Base-by-base conservation (phyloP, 1,140 invertebrate genomes). In the Ceratosolen solmsi region DNA sequence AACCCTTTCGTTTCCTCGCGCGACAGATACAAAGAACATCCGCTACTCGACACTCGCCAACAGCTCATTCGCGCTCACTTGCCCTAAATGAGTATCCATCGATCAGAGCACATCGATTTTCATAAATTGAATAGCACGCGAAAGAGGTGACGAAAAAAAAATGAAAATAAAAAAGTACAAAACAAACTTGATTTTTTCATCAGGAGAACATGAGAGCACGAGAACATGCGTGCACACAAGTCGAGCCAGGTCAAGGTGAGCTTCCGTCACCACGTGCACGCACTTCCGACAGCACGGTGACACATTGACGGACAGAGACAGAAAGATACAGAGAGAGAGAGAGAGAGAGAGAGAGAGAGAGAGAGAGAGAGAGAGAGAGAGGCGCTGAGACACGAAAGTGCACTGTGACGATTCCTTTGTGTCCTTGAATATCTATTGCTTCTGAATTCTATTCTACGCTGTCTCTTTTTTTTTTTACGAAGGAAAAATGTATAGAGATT, bases 101-200 rank as follows among this genome's bases (percentile, higher is more conserved):
- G 41, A 7, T 13, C 41, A 46, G 5, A 46, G 5, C 5, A 1
- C 25, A 46, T 51, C 46, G 27, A 63, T 51, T 51, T 68, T 68
- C 56, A n/a, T 27, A 7, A 27, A 58, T 30, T 46, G 72, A 49
- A 1, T 1, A 9, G 13, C 9, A 17, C 27, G 17, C 27, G 30
- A 13, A 22, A 25, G 4, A 73, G 38, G 11, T n/a, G 11, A 22
- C 25, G 9, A 76, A 27, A 77, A 63, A 79, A 82, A 76, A 75
- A 36, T 22, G 46, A 71, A 58, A 78, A 84, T 85, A 85, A 86
- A 84, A 79, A 85, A 83, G 83, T 86, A 85, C 86, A 87, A 88
- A 88, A 86, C 84, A 85, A 87, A 86, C 84, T 86, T 85, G 84
- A 87, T 87, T 87, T 89, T 88, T 88, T 86, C 71, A 89, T 63